Evolutionary conservation across 2,113 vertebrate species (phyloP).

Genomic region (Tragelaphus buxtoni): DNA sequence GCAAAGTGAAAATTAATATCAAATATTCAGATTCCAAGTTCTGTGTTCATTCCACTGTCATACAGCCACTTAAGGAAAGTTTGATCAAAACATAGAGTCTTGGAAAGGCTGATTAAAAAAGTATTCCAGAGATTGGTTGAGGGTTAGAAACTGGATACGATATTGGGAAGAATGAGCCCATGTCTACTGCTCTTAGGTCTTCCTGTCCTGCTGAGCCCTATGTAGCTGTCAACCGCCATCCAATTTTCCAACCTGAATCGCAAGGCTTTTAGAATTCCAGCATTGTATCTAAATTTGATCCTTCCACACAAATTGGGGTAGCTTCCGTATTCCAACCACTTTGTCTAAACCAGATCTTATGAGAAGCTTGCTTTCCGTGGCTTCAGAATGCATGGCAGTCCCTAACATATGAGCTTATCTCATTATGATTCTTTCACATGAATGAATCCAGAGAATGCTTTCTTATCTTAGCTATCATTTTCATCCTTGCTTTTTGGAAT

Average conservation of each 20-base stretch:
- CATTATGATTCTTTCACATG: neutral
- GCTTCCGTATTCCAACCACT: slow-evolving; percentile 51
- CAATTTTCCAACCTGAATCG: slow-evolving; percentile 44
- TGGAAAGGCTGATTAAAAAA: neutral
- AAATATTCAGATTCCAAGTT: slow-evolving; percentile 4
- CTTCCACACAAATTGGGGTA: slow-evolving; percentile 62
- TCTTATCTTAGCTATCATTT: neutral
- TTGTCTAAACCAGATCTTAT: neutral
- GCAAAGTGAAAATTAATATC: neutral
- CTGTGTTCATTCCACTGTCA: neutral
- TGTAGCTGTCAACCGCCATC: neutral
- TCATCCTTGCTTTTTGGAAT: neutral
- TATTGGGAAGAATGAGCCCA: slow-evolving; percentile 11
- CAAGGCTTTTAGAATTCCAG: neutral
- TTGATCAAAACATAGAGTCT: neutral
- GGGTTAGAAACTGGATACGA: neutral
- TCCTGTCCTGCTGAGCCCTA: slow-evolving; percentile 18
- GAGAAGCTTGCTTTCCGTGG: slow-evolving; percentile 33
- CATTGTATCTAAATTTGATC: slow-evolving; percentile 71
- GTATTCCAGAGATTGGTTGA: neutral
- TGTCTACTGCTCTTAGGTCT: neutral
- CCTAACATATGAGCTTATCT: neutral
- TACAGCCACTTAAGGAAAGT: neutral
- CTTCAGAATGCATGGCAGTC: slow-evolving; percentile 26
- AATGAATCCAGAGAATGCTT: neutral